These are phyloP conservation scores for Orius insidiosus DNA, from an alignment of 1,140 invertebrate species.

Conservation along the genomic window DNA sequence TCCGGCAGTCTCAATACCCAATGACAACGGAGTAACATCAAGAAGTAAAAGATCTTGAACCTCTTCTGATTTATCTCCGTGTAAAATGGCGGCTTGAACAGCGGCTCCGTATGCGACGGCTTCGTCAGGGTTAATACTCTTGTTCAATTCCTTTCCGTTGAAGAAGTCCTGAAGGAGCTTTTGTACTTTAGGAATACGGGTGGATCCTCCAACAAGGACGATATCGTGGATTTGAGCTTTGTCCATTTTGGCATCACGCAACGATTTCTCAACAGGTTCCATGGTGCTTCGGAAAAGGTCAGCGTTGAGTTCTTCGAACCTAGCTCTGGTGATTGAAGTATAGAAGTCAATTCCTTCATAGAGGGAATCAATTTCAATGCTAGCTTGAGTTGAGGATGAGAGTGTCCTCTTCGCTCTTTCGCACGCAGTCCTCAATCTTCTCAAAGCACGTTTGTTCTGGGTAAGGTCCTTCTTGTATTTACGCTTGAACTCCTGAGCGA, in stretches of 20 bases:
- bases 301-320: conserved; percentile 85
- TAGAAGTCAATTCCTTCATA: conserved; percentile 94
- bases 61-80: conserved; percentile 86
- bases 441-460: conserved; percentile 73
- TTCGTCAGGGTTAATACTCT: conserved; percentile 89
- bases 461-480: conserved; percentile 92
- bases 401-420: conserved; percentile 92
- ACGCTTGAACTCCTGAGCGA: conserved; percentile 89
- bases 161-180: conserved; percentile 89
- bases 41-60: conserved; percentile 78
- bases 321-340: conserved; percentile 81
- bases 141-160: conserved; percentile 94
- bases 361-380: conserved; percentile 85
- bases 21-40: conserved; percentile 83
- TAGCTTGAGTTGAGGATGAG: conserved; percentile 83
- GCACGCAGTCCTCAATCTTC: conserved; percentile 80
- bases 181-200: conserved; percentile 93
- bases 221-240: conserved; percentile 86
- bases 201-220: conserved; percentile 91
- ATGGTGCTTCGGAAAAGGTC: conserved; percentile 82
- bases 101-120: conserved; percentile 79
- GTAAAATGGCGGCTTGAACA: conserved; percentile 79
- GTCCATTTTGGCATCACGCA: conserved; percentile 86
- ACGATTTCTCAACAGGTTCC: conserved; percentile 87
- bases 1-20: conserved; percentile 93